Evolutionary conservation across 2,888 invertebrate genomes (phyloP).

Genomic region (Macrophya alboannulata): DNA sequence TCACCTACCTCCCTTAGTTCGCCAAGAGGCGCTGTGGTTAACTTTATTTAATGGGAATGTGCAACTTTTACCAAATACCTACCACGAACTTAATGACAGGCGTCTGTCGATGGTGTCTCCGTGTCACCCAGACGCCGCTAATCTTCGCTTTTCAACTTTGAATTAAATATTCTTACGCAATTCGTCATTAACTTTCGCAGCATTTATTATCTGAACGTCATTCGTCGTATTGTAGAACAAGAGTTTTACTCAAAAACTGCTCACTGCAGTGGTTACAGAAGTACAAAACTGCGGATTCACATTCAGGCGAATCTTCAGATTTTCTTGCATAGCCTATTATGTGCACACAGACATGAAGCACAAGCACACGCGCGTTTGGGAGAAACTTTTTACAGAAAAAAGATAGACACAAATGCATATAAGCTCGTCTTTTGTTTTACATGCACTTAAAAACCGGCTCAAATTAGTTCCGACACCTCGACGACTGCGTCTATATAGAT

Average conservation of each 20-base stretch:
- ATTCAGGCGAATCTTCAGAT: background rate
- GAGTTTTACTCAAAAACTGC: background rate
- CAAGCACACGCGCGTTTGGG: background rate
- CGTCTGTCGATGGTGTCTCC: conserved; percentile 34
- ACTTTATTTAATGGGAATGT: conserved; percentile 51
- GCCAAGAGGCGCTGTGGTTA: conserved; percentile 27
- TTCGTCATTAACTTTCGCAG: too few species aligned
- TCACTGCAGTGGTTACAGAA: background rate
- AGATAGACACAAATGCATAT: background rate
- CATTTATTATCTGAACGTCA: too few species aligned
- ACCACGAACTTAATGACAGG: conserved; percentile 40
- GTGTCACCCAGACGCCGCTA: background rate
- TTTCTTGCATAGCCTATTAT: background rate
- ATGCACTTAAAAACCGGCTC: conserved; percentile 23
- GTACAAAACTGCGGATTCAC: background rate
- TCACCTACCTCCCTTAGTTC: background rate
- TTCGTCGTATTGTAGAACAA: background rate
- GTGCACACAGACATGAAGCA: background rate
- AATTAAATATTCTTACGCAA: too few species aligned
- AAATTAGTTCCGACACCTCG: conserved; percentile 31
- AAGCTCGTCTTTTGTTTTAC: background rate
- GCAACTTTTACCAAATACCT: conserved; percentile 46
- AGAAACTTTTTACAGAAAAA: background rate
- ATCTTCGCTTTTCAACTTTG: background rate
- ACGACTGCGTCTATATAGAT: background rate